Base-by-base conservation (phyloP, 2,797 vertebrate genomes). In the Argya squamiceps region DNA sequence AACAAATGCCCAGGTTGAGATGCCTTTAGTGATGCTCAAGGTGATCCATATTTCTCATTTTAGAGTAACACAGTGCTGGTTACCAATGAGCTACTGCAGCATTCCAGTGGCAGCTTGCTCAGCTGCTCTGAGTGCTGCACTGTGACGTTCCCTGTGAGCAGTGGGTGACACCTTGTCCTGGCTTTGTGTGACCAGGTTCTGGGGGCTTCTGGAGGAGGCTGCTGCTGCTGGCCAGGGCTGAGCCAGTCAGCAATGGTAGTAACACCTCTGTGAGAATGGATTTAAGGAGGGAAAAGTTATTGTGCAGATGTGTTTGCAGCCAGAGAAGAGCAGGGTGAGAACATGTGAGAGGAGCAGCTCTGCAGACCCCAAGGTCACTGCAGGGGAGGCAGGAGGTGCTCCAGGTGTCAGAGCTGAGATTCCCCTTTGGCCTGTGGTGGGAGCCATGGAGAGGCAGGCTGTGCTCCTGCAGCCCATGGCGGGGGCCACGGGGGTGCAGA, bases 371-470 rank as follows among this genome's bases (percentile, higher is more conserved):
- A 41, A 65, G 65, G 73, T 65, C 80, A 36, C 22, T 36, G 46
- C 65, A 78, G 50, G 26, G 34, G 73, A 39, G 65, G 46, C 22
- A 53, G 59, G 44, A 84, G 30, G 13, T 41, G 59, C 34, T 78
- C 18, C 37, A 18, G 65, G 19, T 32, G 15, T 56, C 22, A 10
- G 59, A 53, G 52, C 34, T 53, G 65, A 32, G 43, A 29, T 34
- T 56, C 11, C 15, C 37, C 50, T 77, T 1, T 47, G 46, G 47
- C 15, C 56, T 0, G 0, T 74, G 46, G n/a, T 46, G 39, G 67
- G 47, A 63, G 2, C 32, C 36, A 2, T 13, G 22, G 24, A 30
- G 69, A 32, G 24, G 32, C 20, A 50, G 32, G 70, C 56, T 49
- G 23, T 62, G 19, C 27, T 20, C 16, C 43, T 70, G 71, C 50